A percentile compares a stretch with the other conserved stretches of the same genome.
phyloP scores from a whole-genome alignment of 2,113 vertebrate species.

The Haliaeetus leucogaster region DNA sequence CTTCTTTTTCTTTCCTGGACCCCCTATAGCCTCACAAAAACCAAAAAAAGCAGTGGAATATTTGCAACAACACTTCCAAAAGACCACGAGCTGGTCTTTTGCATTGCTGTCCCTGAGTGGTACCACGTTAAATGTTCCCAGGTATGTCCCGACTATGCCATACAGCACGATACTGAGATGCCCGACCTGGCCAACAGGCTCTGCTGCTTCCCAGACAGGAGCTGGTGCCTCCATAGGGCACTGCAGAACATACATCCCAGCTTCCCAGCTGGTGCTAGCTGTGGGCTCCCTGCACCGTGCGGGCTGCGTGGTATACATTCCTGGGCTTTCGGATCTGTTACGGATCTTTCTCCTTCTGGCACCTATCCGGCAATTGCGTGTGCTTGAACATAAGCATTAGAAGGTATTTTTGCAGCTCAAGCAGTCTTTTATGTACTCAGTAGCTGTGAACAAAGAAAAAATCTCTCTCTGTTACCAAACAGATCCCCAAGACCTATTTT shows the following conservation, averaged over 20 bases:
- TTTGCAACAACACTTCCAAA: background rate
- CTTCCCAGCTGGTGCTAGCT: too few relatives aligned
- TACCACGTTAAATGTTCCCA: background rate
- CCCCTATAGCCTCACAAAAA: background rate
- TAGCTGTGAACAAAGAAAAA: background rate
- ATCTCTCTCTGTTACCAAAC: background rate
- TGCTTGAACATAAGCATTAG: background rate
- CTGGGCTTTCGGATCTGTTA: background rate
- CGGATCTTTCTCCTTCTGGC: background rate
- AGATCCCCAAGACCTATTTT: background rate
- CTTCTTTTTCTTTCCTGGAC: background rate
- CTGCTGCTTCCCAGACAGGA: background rate
- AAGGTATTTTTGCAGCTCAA: background rate
- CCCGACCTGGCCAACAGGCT: background rate
- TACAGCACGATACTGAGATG: fast-evolving
- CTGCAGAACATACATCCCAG: background rate
- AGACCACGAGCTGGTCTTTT: background rate
- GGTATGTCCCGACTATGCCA: background rate
- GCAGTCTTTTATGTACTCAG: background rate
- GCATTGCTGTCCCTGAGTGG: background rate
- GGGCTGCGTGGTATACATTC: background rate
- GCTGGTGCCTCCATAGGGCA: background rate
- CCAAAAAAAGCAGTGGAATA: background rate
- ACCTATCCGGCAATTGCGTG: background rate
- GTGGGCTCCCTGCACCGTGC: background rate